Base-by-base conservation (phyloP, 2,888 invertebrate species). In the Sisyra nigra region DNA sequence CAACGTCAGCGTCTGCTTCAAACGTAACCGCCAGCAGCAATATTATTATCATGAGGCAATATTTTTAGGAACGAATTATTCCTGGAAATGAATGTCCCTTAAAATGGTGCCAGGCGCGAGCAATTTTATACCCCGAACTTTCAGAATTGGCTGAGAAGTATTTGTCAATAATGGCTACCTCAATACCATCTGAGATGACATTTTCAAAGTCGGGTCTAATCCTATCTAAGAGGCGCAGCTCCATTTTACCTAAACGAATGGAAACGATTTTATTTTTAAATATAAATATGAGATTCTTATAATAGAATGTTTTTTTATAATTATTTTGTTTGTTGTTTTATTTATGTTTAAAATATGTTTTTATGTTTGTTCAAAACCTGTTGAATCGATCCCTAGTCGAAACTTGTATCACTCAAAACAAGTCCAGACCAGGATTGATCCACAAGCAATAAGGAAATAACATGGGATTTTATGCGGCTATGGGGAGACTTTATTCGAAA, bases 221-320 rank as follows among this genome's bases (percentile, higher is more conserved):
- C 48, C 48, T 51, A 49, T 51, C 51, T 37, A 48, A 53, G 42
- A 52, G 45, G 46, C 49, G 50, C 40, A 50, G 49, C 48, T 49
- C 48, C 10, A 40, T 44, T 18, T 9, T 30, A 18, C 41, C 19
- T 34, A 51, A 51, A 46, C 37, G 52, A 45, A 51, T 52, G 47
- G 51, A 48, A 50, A 53, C 51, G 47, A 40, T 51, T 49, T 50
- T 51, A 51, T 50, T 51, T 51, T 49, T 51, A 49, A 51, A 52
- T 49, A 48, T 50, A 43, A 52, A 52, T 48, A 49, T 49, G 33
- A 49, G 48, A 47, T 50, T 49, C 41, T 19, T 50, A 38, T 34
- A 29, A 45, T 49, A 48, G n/a, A n/a, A n/a, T n/a, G n/a, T n/a
- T n/a, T n/a, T n/a, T n/a, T n/a, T n/a, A n/a, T n/a, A n/a, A n/a